These are phyloP conservation scores for Acleris laterana DNA, from an alignment of 2,888 invertebrate genomes.

Conservation along the genomic window DNA sequence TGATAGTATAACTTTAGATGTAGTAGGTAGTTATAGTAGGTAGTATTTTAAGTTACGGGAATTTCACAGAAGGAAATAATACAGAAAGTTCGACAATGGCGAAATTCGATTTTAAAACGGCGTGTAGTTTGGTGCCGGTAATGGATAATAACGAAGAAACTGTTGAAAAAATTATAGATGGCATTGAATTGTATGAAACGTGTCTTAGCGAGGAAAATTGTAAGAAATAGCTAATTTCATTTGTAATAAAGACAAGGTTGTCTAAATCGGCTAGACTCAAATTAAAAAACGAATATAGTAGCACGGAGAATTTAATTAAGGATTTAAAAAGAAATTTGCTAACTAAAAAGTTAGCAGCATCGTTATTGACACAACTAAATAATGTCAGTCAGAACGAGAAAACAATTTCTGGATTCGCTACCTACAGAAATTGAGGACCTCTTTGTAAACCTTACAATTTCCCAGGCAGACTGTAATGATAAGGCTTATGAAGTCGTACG, in stretches of 20 bases:
- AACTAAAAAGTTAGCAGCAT: conserved; percentile 24
- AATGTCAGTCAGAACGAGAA: conserved; percentile 15
- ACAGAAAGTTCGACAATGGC: conserved; percentile 6
- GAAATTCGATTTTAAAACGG: conserved; percentile 19
- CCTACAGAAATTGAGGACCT: conserved; percentile 19
- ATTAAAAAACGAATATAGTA: conserved; percentile 18
- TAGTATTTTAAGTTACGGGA: not conserved
- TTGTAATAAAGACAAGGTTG: conserved; percentile 24
- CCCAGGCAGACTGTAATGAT: conserved; percentile 17
- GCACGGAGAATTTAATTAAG: conserved; percentile 1
- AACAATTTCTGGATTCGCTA: conserved; percentile 19
- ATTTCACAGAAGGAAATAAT: not conserved
- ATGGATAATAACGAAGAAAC: conserved; percentile 7
- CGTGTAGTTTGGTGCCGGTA: conserved; percentile 4
- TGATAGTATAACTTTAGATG: not conserved
- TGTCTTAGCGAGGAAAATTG: not conserved
- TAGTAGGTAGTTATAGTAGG: not conserved
- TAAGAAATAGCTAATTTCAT: conserved; percentile 14
- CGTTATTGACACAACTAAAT: conserved; percentile 21
- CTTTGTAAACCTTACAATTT: conserved; percentile 29
- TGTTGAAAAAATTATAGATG: conserved; percentile 11
- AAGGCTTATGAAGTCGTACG: conserved; percentile 26
- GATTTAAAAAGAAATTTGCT: conserved; percentile 24
- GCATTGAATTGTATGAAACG: conserved; percentile 9
- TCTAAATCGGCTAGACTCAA: conserved; percentile 25